Percentiles rank a stretch among this genome's conserved stretches.
Evolutionary conservation across 2,888 invertebrate genomes (phyloP).

Genomic region (Meteorus colon): DNA sequence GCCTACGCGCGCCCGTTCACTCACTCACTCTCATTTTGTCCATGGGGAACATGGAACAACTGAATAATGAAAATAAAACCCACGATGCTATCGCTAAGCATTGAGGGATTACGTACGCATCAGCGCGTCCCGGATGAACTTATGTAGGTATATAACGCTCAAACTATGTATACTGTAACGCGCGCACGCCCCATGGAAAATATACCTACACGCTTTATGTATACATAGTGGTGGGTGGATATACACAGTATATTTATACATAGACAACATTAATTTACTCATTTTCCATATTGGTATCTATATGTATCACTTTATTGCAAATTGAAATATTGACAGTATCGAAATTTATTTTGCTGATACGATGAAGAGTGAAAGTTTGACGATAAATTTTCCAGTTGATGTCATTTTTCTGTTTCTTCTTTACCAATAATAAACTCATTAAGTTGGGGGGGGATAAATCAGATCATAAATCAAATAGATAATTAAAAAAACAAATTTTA

Average conservation of each 20-base stretch:
- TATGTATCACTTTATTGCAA: no score
- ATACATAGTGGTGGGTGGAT: not conserved
- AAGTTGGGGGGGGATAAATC: no score
- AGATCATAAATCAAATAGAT: no score
- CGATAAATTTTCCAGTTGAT: no score
- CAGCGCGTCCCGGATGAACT: slow-evolving; percentile 68
- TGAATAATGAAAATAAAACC: slow-evolving; percentile 73
- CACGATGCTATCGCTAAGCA: slow-evolving; percentile 70
- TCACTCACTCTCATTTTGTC: slow-evolving; percentile 25
- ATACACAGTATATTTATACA: not conserved
- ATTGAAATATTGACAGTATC: not conserved
- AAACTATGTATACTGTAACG: not conserved
- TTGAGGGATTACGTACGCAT: slow-evolving; percentile 70
- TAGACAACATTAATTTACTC: not conserved
- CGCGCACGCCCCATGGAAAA: slow-evolving; percentile 16
- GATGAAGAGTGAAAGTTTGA: no score
- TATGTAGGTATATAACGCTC: slow-evolving; percentile 47
- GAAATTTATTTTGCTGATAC: not conserved
- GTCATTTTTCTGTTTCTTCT: not conserved
- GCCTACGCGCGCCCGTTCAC: slow-evolving; percentile 50
- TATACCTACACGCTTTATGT: not conserved
- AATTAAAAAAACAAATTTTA: no score
- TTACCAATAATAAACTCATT: not conserved
- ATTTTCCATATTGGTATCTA: not conserved
- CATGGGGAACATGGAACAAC: slow-evolving; percentile 64